Evolutionary conservation across 2,888 invertebrate genomes (phyloP), one percentile per base, ranked within the genome.

Genomic region (Tricholauxania praeusta): DNA sequence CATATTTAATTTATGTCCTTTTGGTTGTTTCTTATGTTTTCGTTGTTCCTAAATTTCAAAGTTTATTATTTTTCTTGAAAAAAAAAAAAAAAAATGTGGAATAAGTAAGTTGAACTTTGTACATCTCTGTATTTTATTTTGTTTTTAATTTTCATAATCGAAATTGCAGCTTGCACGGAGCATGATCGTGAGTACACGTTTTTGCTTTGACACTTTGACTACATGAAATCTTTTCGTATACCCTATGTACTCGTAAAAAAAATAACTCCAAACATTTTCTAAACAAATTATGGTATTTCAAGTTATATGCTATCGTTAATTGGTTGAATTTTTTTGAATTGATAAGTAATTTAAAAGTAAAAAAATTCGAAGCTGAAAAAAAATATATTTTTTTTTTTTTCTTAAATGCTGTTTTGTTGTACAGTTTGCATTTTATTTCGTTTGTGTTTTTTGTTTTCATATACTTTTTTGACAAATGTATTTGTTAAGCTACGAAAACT

Each of bases 121-220:
- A 64, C 19, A 80, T 80, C 78, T 80, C 80, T 81, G 76, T 82
- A 79, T 80, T 80, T 68, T 67, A 57, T 74, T 74, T 75, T 28
- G 28, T 28, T 28, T 51, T 47, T 22, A 67, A 70, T 62, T 75
- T 74, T 69, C 70, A 70, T 75, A 63, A 63, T 47, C 73, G 49
- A 74, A 79, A 79, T 81, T 82, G 90, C 91, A 92, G 94, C 93
- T 94, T 93, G 93, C 94, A 93, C 93, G 94, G 93, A 93, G 93
- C 93, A 94, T 94, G 94, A 93, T 93, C 92, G 94, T 94, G 92
- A 94, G 93, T 94, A 93, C 85, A 85, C 83, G 85, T 86, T 85
- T 83, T 81, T 73, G 74, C 77, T 76, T 79, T 78, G 67, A 72
- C 73, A 39, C 39, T 39, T 76, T 62, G 60, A 73, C 55, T 19